Evolutionary conservation across 1,140 invertebrate genomes (phyloP), one percentile per base, ranked within the genome.

Genomic region (Scaptomyza pallida): DNA sequence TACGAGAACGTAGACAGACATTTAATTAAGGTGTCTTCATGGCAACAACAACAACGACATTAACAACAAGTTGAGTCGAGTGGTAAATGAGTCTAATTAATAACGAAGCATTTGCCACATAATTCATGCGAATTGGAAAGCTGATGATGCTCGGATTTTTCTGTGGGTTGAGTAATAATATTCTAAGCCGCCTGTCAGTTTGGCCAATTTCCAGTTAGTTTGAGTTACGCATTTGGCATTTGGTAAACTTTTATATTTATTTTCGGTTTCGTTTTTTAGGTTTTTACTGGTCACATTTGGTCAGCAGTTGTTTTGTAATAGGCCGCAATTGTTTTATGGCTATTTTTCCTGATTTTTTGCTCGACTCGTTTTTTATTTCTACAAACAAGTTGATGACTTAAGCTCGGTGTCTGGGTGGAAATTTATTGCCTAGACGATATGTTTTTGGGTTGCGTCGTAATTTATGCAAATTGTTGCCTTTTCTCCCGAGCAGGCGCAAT

Each of bases 31-130:
- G 86, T 89, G 80, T 86, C 80, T 89, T 86, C 86, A 89, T 82
- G 82, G 78, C 67, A 65, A 85, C 80, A 81, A 82, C 57, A 51
- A 51, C 30, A 51, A 33, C 47, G 55, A 65, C 19, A 30, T 30
- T 30, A 64, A 44, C 45, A 55, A 55, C 52, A 26, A 57, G 35
- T 65, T 70, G 71, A 81, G 35, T 69, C 70, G 64, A 82, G 64
- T 88, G 82, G 83, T 73, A 89, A 89, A 89, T 89, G 86, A 89
- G 86, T 89, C 86, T 89, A 89, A 89, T 89, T 89, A 89, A 89
- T 89, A 89, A 89, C 78, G 80, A 89, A 77, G 86, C 81, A 89
- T 89, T 89, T 89, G 75, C 86, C 63, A 69, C 86, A 89, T 89
- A 82, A 89, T 88, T 88, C 78, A 88, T 79, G 61, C 41, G 35